phyloP scores from a whole-genome alignment of 2,888 invertebrate genomes.

The Leptarthrus brevirostris region DNA sequence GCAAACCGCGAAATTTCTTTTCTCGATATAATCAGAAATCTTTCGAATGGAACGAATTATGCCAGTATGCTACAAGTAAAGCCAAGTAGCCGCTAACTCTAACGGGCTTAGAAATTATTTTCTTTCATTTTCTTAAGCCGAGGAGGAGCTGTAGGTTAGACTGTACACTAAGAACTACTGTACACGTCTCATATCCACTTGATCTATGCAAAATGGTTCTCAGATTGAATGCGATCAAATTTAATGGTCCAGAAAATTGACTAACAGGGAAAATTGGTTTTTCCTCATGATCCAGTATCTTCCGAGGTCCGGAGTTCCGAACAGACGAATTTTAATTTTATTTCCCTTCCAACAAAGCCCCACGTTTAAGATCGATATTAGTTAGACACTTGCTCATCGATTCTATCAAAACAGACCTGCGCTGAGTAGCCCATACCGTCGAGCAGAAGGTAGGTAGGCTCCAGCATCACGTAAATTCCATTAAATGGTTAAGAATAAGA shows the following conservation, averaged over 20 bases:
- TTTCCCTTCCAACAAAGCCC: too few relatives aligned
- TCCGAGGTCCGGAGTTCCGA: background rate
- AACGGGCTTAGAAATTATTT: slow-evolving; percentile 31
- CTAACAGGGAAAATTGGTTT: slow-evolving; percentile 32
- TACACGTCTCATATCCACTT: background rate
- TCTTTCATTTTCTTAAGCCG: background rate
- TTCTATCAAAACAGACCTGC: slow-evolving; percentile 18
- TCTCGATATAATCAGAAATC: slow-evolving; percentile 38
- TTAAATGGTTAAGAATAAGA: slow-evolving; percentile 57
- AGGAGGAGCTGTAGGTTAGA: background rate
- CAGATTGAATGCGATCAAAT: slow-evolving; percentile 43
- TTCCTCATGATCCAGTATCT: background rate
- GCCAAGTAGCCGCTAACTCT: slow-evolving; percentile 41
- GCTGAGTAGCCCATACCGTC: slow-evolving; percentile 9
- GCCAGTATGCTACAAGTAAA: slow-evolving; percentile 38
- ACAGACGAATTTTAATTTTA: slow-evolving; percentile 30
- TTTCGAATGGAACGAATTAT: slow-evolving; percentile 45
- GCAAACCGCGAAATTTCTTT: slow-evolving; percentile 36
- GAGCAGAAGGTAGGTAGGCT: slow-evolving; percentile 27
- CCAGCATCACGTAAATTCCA: slow-evolving; percentile 61
- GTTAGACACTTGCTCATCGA: slow-evolving; percentile 11
- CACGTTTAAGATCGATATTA: background rate
- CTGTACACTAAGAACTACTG: slow-evolving; percentile 8
- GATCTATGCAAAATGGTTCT: slow-evolving; percentile 37
- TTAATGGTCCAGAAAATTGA: slow-evolving; percentile 48